Base-by-base conservation (phyloP, 2,113 vertebrate genomes). In the Pelecanus crispus region DNA sequence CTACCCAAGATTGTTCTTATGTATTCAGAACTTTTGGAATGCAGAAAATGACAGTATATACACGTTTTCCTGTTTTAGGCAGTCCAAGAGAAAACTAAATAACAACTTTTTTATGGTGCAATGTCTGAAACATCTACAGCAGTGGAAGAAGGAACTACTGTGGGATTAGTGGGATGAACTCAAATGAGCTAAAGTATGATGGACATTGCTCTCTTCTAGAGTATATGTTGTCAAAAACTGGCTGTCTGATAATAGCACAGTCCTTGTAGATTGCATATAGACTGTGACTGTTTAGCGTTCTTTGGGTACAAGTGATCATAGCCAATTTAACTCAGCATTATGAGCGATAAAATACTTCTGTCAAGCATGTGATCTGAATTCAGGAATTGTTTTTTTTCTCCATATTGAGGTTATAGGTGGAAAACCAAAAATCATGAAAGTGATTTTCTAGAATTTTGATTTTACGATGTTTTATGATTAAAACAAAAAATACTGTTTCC, bases 361-460 rank as follows among this genome's bases (percentile, higher is more conserved):
- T 94, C 87, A 93, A 86, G 72, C 70, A 70, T 70, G 77, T 63
- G 80, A 75, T 86, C 62, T 22, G 85, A 95, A 94, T 94, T 87
- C 38, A 59, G 94, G 91, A 91, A 88, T 88, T 40, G 0, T 1
- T 96, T 95, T 75, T 67, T 83, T 97, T 92, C 80, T 36, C 52
- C 50, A 59, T 88, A 59, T 94, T 96, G 92, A 90, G 75, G 77
- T 95, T 92, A 61, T 32, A 74, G 71, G 86, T 95, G 74, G 84
- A 95, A 96, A 90, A 62, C 0, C 68, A 94, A 96, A 96, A 86
- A 95, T 70, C 8, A 24, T 75, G 67, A 90, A 97, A 89, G 71
- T 70, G 75, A 93, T 97, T 84, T 96, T 85, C 72, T 78, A 96
- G 90, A 94, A 96, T 97, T 97, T 96, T 97, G 68, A 94, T 96